Percentiles rank a stretch among this genome's conserved stretches.
These are phyloP conservation scores for Eurois occulta DNA, from an alignment of 2,888 invertebrate genomes.

Conservation along the genomic window DNA sequence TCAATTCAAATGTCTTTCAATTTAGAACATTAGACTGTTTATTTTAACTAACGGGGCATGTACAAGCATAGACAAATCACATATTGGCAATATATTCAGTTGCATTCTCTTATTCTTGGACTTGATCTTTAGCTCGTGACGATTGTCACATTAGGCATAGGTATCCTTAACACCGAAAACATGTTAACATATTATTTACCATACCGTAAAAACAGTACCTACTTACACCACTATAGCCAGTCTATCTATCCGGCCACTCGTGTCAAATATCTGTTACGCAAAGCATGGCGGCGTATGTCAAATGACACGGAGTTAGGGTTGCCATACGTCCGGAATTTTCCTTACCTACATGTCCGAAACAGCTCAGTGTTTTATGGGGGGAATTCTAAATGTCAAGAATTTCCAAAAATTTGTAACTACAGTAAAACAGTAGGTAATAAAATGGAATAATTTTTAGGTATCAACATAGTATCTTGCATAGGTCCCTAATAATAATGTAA, in stretches of 20 bases:
- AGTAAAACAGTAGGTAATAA: neutral
- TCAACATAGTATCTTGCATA: neutral
- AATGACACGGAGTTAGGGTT: conserved; percentile 62
- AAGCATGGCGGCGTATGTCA: conserved; percentile 68
- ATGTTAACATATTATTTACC: conserved; percentile 43
- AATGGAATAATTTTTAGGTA: neutral
- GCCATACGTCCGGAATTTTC: neutral
- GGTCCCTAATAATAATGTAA: neutral
- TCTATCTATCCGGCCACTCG: conserved; percentile 52
- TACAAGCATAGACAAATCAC: neutral
- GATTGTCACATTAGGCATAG: conserved; percentile 21
- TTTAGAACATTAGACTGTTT: neutral
- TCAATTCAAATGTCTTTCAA: neutral
- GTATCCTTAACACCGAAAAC: conserved; percentile 13
- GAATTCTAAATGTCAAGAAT: neutral
- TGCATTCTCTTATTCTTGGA: conserved; percentile 7
- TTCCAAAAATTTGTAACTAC: neutral
- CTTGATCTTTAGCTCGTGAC: neutral
- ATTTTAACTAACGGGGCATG: neutral
- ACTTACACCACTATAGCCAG: conserved; percentile 18
- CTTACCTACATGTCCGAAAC: neutral
- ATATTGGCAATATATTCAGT: neutral
- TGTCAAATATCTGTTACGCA: conserved; percentile 72
- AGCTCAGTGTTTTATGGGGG: neutral
- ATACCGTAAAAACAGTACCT: conserved; percentile 44